phyloP scores from a whole-genome alignment of 2,113 vertebrate genomes.

The Oreochromis niloticus region DNA sequence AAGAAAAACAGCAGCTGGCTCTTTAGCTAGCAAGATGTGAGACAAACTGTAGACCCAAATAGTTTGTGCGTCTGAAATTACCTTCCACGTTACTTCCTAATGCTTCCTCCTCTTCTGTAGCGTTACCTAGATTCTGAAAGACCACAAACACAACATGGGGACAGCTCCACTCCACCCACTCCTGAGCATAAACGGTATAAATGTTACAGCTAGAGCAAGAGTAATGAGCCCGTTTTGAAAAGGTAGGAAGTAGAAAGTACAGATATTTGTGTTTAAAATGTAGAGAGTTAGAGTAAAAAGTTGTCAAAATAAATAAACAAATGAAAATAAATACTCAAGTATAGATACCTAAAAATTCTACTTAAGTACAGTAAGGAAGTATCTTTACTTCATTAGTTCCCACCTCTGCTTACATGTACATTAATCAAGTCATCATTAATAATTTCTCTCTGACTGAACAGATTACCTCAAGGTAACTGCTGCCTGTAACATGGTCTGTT shows the following conservation, averaged over 20 bases:
- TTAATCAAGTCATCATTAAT: conserved; percentile 27
- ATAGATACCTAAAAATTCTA: neutral
- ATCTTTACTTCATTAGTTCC: neutral
- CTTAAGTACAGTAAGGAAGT: neutral
- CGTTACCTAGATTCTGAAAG: neutral
- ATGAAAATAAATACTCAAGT: neutral
- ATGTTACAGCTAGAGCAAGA: neutral
- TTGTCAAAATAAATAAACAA: neutral
- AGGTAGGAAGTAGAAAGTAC: neutral
- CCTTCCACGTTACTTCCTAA: neutral
- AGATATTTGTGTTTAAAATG: neutral
- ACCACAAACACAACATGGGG: neutral
- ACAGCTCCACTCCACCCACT: neutral
- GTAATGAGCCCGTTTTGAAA: neutral
- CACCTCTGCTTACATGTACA: neutral
- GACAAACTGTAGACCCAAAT: neutral
- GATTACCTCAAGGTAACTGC: neutral
- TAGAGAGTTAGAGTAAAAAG: neutral
- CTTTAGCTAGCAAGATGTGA: neutral
- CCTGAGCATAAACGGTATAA: neutral
- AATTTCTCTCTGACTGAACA: conserved; percentile 1
- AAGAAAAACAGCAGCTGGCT: neutral
- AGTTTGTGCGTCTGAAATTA: neutral
- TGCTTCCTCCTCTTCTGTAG: neutral
- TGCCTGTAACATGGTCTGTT: neutral